phyloP scores from a whole-genome alignment of 2,888 invertebrate genomes.

The Lithodes maja region DNA sequence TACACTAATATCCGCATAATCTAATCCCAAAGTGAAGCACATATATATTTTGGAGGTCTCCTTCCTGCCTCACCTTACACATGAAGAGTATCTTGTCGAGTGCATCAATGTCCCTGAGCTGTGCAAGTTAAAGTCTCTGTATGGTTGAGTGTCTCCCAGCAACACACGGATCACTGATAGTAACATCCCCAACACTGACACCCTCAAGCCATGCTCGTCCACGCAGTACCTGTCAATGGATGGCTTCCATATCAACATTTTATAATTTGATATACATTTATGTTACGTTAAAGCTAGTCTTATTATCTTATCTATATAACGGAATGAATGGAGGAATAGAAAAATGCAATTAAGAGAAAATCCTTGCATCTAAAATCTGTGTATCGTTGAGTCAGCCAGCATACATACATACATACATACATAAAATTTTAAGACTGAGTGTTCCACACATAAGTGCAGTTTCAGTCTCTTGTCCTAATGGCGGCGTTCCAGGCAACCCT shows the following conservation, averaged over 20 bases:
- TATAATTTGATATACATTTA: too few species aligned
- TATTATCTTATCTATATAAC: background rate
- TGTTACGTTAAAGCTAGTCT: background rate
- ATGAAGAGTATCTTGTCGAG: slow-evolving; percentile 59
- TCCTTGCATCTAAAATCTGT: too few species aligned
- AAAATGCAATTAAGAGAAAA: background rate
- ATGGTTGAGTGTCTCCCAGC: slow-evolving; percentile 42
- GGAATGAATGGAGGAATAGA: background rate
- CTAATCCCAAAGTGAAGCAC: too few species aligned
- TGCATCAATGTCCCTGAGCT: slow-evolving; percentile 61
- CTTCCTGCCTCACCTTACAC: slow-evolving; percentile 36
- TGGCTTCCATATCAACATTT: too few species aligned
- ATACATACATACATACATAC: too few species aligned
- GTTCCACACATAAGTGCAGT: too few species aligned
- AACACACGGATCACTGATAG: slow-evolving; percentile 46
- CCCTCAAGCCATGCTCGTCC: slow-evolving; percentile 41
- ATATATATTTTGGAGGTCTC: too few species aligned
- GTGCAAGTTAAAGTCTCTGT: slow-evolving; percentile 58
- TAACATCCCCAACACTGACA: slow-evolving; percentile 52
- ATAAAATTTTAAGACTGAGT: too few species aligned
- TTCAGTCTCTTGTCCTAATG: too few species aligned
- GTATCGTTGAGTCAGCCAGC: too few species aligned
- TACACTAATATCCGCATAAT: too few species aligned
- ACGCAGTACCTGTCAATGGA: slow-evolving; percentile 48
- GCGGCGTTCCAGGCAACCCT: too few species aligned